Evolutionary conservation across 1,140 invertebrate genomes (phyloP).

Genomic region (Trachymyrmex cornetzi): DNA sequence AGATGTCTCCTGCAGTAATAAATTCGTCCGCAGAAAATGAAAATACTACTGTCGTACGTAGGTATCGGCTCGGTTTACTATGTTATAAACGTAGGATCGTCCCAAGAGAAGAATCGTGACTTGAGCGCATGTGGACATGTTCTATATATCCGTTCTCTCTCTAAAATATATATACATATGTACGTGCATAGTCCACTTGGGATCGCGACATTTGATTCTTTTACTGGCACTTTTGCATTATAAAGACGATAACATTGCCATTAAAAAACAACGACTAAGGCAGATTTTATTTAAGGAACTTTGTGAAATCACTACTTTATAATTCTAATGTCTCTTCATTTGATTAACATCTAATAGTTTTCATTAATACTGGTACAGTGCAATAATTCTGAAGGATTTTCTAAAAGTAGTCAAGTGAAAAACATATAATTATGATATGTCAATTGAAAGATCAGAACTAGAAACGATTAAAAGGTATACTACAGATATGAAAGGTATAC

Average conservation of each 20-base stretch:
- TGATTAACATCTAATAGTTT: neutral
- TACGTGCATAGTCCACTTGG: neutral
- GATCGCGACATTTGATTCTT: conserved; percentile 28
- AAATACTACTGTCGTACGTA: conserved; percentile 37
- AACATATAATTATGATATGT: neutral
- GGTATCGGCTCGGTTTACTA: conserved; percentile 26
- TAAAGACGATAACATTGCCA: neutral
- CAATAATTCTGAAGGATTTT: neutral
- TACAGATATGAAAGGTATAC: neutral
- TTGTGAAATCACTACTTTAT: neutral
- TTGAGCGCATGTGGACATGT: neutral
- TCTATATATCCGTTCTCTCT: neutral
- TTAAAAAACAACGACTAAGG: neutral
- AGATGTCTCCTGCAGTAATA: conserved; percentile 38
- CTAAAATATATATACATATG: too few relatives aligned
- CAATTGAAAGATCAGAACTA: neutral
- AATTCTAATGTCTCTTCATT: neutral
- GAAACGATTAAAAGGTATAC: neutral
- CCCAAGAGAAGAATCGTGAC: neutral
- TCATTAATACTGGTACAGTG: neutral
- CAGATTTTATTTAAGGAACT: neutral
- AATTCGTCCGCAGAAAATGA: conserved; percentile 39
- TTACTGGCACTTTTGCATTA: conserved; percentile 35
- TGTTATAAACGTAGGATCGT: conserved; percentile 40
- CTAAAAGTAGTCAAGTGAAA: neutral